A percentile compares a stretch with the other conserved stretches of the same genome.
Evolutionary conservation across 1,140 invertebrate genomes (phyloP).

Genomic region (Aphaenogaster floridana): DNA sequence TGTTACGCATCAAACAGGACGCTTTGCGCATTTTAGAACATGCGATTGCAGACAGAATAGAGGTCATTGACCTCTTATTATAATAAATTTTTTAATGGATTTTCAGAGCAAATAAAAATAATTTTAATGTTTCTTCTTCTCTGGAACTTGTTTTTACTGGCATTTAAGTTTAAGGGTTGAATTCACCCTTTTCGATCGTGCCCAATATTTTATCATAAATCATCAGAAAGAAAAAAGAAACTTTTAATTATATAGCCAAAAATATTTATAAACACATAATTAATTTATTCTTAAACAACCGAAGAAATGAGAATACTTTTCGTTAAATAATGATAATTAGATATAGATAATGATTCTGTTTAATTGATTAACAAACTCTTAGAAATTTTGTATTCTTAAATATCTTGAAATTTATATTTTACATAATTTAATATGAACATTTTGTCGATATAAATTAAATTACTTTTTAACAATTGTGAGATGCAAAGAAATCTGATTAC

Average conservation of each 20-base stretch:
- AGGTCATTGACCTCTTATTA: background rate
- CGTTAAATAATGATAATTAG: background rate
- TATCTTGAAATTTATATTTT: background rate
- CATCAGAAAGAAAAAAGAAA: background rate
- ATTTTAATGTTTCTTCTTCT: background rate
- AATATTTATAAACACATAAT: background rate
- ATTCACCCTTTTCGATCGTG: background rate
- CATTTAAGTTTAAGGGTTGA: background rate
- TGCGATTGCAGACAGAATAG: background rate
- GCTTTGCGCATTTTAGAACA: background rate
- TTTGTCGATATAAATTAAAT: background rate
- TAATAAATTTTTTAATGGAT: background rate
- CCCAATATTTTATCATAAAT: background rate
- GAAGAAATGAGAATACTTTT: background rate
- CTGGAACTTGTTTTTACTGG: background rate
- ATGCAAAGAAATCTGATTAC: background rate
- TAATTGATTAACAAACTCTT: background rate
- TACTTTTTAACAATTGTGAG: background rate
- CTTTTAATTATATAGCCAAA: background rate
- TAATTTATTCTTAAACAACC: background rate
- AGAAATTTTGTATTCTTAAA: background rate
- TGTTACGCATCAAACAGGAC: background rate
- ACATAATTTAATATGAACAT: background rate
- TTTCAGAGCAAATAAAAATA: background rate
- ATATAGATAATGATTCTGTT: background rate